Evolutionary conservation across 2,113 vertebrate species (phyloP).

Genomic region (Serinus canaria): DNA sequence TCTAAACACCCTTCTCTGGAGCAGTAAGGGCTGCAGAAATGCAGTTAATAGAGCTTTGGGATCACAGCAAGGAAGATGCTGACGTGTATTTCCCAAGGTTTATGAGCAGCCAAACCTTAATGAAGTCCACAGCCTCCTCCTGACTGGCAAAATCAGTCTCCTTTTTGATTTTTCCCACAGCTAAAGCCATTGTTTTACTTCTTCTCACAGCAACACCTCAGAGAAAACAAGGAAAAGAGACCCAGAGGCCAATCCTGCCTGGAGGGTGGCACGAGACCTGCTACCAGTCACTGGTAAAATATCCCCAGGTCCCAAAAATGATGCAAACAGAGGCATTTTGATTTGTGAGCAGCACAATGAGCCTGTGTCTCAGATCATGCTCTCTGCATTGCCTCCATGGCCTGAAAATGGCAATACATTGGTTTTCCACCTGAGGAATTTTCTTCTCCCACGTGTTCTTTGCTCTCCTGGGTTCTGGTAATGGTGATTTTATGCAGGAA

Average conservation of each 20-base stretch:
- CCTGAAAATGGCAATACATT: background rate
- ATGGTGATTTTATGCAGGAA: background rate
- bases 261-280: background rate
- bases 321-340: background rate
- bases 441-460: background rate
- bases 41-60: background rate
- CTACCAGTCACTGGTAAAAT: background rate
- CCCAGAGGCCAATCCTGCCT: background rate
- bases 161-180: background rate
- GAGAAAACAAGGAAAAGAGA: background rate
- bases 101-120: background rate
- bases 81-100: background rate
- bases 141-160: background rate
- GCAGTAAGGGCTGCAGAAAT: background rate
- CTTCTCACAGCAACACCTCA: background rate
- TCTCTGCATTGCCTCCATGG: background rate
- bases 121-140: background rate
- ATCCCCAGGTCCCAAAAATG: background rate
- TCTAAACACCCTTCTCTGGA: background rate
- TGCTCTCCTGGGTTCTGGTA: background rate
- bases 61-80: background rate
- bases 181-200: constrained; percentile 1
- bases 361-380: background rate
- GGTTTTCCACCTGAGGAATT: background rate
- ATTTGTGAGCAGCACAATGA: background rate